Percentiles rank a stretch among this genome's conserved stretches.
phyloP scores from a whole-genome alignment of 2,888 invertebrate genomes.

The Drosophila atripex region DNA sequence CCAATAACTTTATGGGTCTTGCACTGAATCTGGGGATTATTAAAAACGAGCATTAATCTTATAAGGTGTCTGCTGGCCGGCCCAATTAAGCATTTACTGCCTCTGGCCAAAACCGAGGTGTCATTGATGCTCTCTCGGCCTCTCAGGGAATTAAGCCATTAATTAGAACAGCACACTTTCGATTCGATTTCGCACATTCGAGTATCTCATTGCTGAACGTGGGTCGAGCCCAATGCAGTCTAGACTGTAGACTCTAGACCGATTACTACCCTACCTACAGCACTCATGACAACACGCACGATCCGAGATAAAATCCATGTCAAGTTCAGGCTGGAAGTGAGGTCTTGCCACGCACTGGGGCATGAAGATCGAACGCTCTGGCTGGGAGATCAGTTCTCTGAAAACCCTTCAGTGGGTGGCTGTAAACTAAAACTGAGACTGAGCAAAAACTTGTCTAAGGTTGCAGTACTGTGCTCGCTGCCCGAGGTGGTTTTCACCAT shows the following conservation, averaged over 20 bases:
- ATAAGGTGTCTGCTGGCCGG: slow-evolving; percentile 1
- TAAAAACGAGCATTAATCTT: slow-evolving; percentile 9
- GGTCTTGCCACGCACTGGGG: slow-evolving; percentile 66
- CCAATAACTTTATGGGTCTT: slow-evolving; percentile 28
- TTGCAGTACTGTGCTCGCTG: slow-evolving; percentile 29
- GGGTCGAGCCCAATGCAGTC: slow-evolving; percentile 73
- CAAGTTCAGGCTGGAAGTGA: slow-evolving; percentile 65
- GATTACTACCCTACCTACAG: slow-evolving; percentile 47
- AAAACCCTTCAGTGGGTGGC: slow-evolving; percentile 41
- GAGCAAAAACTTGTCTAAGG: slow-evolving; percentile 8
- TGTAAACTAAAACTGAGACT: not conserved
- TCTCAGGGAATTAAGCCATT: slow-evolving; percentile 55
- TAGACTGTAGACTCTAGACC: slow-evolving; percentile 51
- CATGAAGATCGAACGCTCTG: slow-evolving; percentile 70
- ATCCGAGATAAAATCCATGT: slow-evolving; percentile 62
- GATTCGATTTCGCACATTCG: slow-evolving; percentile 31
- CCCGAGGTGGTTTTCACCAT: slow-evolving; percentile 47
- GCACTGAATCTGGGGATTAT: slow-evolving; percentile 18
- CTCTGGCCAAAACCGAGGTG: slow-evolving; percentile 19
- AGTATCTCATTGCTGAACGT: slow-evolving; percentile 63
- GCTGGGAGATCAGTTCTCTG: slow-evolving; percentile 21
- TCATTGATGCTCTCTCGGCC: slow-evolving; percentile 15
- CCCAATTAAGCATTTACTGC: slow-evolving; percentile 17
- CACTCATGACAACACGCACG: slow-evolving; percentile 56
- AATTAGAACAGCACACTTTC: slow-evolving; percentile 63